Evolutionary conservation across 2,888 invertebrate species (phyloP).

Genomic region (Apamea epomidion): DNA sequence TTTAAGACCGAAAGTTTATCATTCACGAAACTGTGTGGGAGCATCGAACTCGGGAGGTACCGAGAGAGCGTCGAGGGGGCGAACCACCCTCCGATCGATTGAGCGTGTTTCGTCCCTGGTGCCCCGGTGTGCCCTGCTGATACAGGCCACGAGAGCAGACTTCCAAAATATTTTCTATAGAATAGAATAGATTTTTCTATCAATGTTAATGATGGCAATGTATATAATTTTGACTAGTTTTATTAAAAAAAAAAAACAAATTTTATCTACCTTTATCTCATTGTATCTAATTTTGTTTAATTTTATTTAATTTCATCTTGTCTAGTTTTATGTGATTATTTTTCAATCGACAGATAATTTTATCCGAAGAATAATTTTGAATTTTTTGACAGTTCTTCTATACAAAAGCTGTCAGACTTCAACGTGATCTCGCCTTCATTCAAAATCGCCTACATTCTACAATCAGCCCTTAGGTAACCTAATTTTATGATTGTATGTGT

Average conservation of each 20-base stretch:
- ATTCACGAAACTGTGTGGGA: constrained; percentile 60
- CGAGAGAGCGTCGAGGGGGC: constrained; percentile 50
- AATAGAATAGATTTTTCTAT: background rate
- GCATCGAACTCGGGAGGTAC: constrained; percentile 55
- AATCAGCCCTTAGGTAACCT: too few relatives aligned
- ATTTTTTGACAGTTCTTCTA: too few relatives aligned
- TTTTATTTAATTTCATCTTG: background rate
- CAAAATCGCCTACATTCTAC: too few relatives aligned
- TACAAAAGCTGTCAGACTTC: too few relatives aligned
- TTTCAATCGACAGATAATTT: too few relatives aligned
- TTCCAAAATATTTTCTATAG: constrained; percentile 5
- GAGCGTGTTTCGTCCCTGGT: constrained; percentile 63
- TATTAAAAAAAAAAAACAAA: background rate
- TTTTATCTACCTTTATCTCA: too few relatives aligned
- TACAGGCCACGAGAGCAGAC: constrained; percentile 1
- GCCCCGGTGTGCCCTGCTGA: constrained; percentile 32
- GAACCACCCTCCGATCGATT: constrained; percentile 77
- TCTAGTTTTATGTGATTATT: background rate
- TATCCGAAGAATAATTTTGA: too few relatives aligned
- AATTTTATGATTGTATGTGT: background rate
- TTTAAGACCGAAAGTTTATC: constrained; percentile 56
- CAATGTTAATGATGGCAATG: background rate
- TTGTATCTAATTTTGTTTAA: background rate
- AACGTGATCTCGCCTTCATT: too few relatives aligned
- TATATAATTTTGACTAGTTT: background rate